phyloP scores from a whole-genome alignment of 2,113 vertebrate species.

The Gracilinanus agilis region DNA sequence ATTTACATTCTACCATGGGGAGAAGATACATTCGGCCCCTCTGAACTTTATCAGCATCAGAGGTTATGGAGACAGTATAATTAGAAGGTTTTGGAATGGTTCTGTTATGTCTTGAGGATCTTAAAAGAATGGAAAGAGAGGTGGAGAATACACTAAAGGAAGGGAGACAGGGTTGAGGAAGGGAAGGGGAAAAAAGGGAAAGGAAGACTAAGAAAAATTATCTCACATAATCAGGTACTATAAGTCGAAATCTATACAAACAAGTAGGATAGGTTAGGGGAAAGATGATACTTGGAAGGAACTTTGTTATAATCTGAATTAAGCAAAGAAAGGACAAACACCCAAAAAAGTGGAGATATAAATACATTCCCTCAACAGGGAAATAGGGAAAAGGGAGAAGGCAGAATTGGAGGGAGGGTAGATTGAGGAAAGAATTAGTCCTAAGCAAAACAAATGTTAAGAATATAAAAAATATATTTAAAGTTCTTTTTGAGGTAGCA shows the following conservation, averaged over 20 bases:
- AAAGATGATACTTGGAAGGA: too few species aligned
- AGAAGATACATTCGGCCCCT: not conserved
- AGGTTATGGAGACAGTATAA: not conserved
- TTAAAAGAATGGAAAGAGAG: too few species aligned
- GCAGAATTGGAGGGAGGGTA: not conserved
- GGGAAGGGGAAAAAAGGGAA: not conserved
- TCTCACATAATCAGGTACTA: not conserved
- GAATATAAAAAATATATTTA: not conserved
- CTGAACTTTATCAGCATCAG: not conserved
- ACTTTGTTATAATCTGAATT: not conserved
- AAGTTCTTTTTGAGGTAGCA: not conserved
- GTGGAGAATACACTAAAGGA: not conserved
- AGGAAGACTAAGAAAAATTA: not conserved
- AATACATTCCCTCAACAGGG: not conserved
- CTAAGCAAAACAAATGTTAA: not conserved
- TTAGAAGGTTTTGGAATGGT: not conserved
- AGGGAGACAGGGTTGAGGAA: too few species aligned
- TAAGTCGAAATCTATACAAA: not conserved
- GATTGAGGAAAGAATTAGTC: not conserved
- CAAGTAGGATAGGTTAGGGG: too few species aligned
- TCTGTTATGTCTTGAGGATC: not conserved
- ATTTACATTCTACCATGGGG: not conserved
- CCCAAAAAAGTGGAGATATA: not conserved
- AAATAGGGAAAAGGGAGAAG: not conserved
- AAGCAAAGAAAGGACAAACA: not conserved